Evolutionary conservation across 2,888 invertebrate species (phyloP).

Genomic region (Galeopsomyia nigrocyanea): DNA sequence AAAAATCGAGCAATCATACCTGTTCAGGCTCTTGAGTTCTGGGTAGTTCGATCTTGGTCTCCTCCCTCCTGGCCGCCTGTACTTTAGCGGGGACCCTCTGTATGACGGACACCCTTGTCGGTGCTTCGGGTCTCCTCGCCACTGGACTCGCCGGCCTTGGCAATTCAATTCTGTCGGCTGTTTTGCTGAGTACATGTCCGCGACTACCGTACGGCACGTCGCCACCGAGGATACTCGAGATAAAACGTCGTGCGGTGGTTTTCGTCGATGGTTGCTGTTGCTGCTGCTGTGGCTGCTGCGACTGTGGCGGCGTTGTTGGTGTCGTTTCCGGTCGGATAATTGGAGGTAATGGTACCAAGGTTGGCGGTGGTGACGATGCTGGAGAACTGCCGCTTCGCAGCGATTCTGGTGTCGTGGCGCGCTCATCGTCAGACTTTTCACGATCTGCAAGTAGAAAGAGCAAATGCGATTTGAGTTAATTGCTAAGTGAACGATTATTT

Average conservation of each 20-base stretch:
- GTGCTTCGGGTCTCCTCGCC: constrained; percentile 74
- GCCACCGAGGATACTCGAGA: constrained; percentile 85
- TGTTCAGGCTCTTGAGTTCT: constrained; percentile 68
- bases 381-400: constrained; percentile 62
- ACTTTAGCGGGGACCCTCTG: constrained; percentile 79
- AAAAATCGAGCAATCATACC: constrained; percentile 49
- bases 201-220: constrained; percentile 86
- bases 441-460: constrained; percentile 60
- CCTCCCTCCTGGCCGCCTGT: constrained; percentile 61
- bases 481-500: too few species aligned
- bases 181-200: constrained; percentile 78
- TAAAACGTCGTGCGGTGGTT: constrained; percentile 75
- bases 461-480: too few species aligned
- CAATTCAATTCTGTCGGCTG: constrained; percentile 61
- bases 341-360: neutral
- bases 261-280: constrained; percentile 14
- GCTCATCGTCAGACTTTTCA: constrained; percentile 67
- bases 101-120: constrained; percentile 84
- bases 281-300: constrained; percentile 50
- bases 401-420: constrained; percentile 65
- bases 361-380: constrained; percentile 61
- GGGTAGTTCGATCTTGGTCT: constrained; percentile 64
- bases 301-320: constrained; percentile 39
- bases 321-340: constrained; percentile 52
- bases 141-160: constrained; percentile 71